Percentiles rank a stretch among this genome's conserved stretches.
These are phyloP conservation scores for Tetrax tetrax DNA, from an alignment of 2,113 vertebrate genomes.

Conservation along the genomic window DNA sequence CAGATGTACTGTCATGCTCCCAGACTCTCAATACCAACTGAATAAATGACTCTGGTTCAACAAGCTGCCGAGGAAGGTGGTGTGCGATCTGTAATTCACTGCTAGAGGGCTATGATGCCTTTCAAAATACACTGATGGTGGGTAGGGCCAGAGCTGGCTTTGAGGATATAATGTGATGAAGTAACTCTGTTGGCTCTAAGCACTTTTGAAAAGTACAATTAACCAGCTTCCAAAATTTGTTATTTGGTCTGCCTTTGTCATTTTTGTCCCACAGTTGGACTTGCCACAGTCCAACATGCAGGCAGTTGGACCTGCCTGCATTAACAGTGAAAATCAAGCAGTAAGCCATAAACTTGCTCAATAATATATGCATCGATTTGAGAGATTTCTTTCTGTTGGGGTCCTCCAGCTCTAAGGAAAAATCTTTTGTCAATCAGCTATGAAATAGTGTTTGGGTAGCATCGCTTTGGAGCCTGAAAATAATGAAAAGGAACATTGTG, in stretches of 20 bases:
- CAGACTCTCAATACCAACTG: constrained; percentile 74
- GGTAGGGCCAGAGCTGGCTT: neutral
- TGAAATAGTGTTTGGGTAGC: neutral
- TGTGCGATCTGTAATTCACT: constrained; percentile 47
- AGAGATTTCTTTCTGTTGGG: constrained; percentile 5
- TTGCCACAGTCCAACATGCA: no score
- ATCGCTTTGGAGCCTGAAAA: neutral
- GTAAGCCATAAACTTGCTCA: constrained; percentile 22
- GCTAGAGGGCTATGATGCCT: constrained; percentile 42
- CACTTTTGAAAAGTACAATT: constrained; percentile 47
- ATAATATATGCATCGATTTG: neutral
- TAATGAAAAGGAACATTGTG: neutral
- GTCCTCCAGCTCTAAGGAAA: neutral
- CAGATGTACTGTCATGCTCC: constrained; percentile 78
- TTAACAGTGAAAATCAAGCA: constrained; percentile 15
- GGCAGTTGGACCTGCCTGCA: neutral
- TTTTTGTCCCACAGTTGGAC: constrained; percentile 6
- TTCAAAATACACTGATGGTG: neutral
- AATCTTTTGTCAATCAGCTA: neutral
- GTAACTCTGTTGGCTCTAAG: constrained; percentile 16
- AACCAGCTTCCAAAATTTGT: constrained; percentile 40
- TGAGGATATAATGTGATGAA: neutral
- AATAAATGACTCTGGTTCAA: constrained; percentile 76
- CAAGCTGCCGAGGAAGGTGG: constrained; percentile 45
- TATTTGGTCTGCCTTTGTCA: constrained; percentile 50